Base-by-base conservation (phyloP, 2,888 invertebrate species). In the Caenorhabditis sinica region DNA sequence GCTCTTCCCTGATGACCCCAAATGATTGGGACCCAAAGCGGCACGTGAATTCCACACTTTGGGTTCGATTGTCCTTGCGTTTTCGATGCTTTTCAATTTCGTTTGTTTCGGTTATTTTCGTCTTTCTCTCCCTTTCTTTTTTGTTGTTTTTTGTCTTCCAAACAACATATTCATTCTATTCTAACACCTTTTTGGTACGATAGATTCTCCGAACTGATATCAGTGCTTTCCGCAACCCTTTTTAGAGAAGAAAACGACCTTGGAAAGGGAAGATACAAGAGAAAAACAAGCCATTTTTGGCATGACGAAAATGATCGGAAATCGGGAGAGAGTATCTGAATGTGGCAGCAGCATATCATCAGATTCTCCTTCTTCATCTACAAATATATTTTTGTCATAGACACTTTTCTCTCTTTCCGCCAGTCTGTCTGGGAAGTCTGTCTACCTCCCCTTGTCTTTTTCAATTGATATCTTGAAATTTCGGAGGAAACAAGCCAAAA, bases 1-100 rank as follows among this genome's bases (percentile, higher is more conserved):
- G 6, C 23, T 56, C 15, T 28, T 5, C 56, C 25, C 56, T 56
- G 60, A 51, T 69, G 69, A 40, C 56, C 53, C 69, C 56, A 15
- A 43, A 69, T 69, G 56, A 53, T 43, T 69, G 15, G 65, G 56
- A 25, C 25, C 53, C 45, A 65, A 56, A n/a, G 23, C n/a, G 17
- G 51, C 79, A 79, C 79, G 79, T 79, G 79, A 79, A 79, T 65
- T 63, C 65, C 79, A 63, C 79, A 71, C 61, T 20, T 77, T 68
- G 63, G 74, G 77, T 77, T 43, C 77, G 28, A 61, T 71, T 68
- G 77, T 63, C 77, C 69, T 71, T 51, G 45, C 30, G 49, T 45
- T 49, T 51, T 68, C 72, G 60, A 25, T 60, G 56, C 71, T 71
- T 58, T 58, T 71, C 66, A 56, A 40, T 58, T 68, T 20, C n/a